Evolutionary conservation across 2,888 invertebrate genomes (phyloP).

Genomic region (Octodonta nipae): DNA sequence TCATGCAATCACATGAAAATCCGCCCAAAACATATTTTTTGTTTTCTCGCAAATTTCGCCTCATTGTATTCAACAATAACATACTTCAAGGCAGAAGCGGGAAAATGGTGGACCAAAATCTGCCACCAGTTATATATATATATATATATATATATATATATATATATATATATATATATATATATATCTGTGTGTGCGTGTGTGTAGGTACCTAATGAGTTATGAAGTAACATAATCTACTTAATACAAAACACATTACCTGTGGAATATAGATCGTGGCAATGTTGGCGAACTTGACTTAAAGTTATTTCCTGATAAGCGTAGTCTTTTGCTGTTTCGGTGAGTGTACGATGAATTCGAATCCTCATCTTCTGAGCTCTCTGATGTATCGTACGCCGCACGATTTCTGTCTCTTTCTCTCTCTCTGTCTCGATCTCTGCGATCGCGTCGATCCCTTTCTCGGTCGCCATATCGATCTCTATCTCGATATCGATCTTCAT

Average conservation of each 20-base stretch:
- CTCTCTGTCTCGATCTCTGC: slow-evolving; percentile 40
- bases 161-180: too few relatives aligned
- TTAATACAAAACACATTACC: slow-evolving; percentile 36
- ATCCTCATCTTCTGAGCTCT: slow-evolving; percentile 56
- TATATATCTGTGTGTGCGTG: too few relatives aligned
- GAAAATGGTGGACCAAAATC: too few relatives aligned
- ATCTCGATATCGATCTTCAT: slow-evolving; percentile 37
- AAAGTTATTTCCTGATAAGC: slow-evolving; percentile 35
- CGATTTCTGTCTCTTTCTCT: slow-evolving; percentile 48
- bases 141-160: too few relatives aligned
- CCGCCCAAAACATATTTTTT: too few relatives aligned
- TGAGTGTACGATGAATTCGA: neutral
- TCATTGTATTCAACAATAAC: too few relatives aligned
- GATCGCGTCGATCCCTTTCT: slow-evolving; percentile 40
- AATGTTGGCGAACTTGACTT: slow-evolving; percentile 34
- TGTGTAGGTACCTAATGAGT: too few relatives aligned
- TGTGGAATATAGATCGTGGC: slow-evolving; percentile 56
- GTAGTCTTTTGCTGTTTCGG: slow-evolving; percentile 39
- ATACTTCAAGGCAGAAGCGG: too few relatives aligned
- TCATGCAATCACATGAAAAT: too few relatives aligned
- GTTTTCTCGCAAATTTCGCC: too few relatives aligned
- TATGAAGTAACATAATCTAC: neutral
- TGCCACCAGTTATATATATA: too few relatives aligned
- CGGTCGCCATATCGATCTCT: slow-evolving; percentile 36
- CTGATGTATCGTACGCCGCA: slow-evolving; percentile 39